A percentile compares a stretch with the other conserved stretches of the same genome.
Evolutionary conservation across 2,888 invertebrate species (phyloP).

Genomic region (Drosophila rellima): DNA sequence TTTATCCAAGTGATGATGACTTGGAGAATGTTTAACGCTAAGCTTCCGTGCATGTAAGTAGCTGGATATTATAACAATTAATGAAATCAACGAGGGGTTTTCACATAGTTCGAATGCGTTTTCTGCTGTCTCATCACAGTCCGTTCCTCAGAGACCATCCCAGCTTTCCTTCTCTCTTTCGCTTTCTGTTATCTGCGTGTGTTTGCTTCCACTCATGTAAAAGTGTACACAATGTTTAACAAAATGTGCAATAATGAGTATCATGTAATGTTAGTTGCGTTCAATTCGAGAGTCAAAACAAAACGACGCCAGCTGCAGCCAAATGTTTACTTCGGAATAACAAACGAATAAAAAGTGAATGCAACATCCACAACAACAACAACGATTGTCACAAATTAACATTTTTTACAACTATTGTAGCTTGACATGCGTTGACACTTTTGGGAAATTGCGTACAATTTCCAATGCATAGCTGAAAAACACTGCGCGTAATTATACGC

Average conservation of each 20-base stretch:
- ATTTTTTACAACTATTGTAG: conserved; percentile 59
- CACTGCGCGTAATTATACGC: conserved; percentile 57
- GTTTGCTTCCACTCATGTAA: neutral
- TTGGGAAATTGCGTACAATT: conserved; percentile 68
- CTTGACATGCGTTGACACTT: conserved; percentile 72
- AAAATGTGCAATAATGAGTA: conserved; percentile 69
- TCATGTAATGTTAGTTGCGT: conserved; percentile 70
- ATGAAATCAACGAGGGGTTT: conserved; percentile 61
- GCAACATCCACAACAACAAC: conserved; percentile 31
- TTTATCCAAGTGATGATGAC: conserved; percentile 55
- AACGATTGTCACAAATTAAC: conserved; percentile 60
- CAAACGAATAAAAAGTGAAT: conserved; percentile 48
- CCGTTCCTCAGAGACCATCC: conserved; percentile 5
- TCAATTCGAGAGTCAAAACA: conserved; percentile 29
- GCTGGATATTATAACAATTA: conserved; percentile 64
- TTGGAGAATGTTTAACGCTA: conserved; percentile 57
- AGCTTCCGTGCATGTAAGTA: conserved; percentile 56
- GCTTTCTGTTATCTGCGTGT: conserved; percentile 13
- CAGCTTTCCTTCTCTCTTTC: conserved; percentile 64
- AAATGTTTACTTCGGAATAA: conserved; percentile 11
- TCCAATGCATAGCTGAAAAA: conserved; percentile 59
- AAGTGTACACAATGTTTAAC: conserved; percentile 36
- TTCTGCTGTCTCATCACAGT: conserved; percentile 61
- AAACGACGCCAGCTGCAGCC: conserved; percentile 47
- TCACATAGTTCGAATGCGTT: conserved; percentile 24